A percentile compares a stretch with the other conserved stretches of the same genome.
Conservation (phyloP, 2,113 vertebrate species). For the Hippopotamus amphibius region DNA sequence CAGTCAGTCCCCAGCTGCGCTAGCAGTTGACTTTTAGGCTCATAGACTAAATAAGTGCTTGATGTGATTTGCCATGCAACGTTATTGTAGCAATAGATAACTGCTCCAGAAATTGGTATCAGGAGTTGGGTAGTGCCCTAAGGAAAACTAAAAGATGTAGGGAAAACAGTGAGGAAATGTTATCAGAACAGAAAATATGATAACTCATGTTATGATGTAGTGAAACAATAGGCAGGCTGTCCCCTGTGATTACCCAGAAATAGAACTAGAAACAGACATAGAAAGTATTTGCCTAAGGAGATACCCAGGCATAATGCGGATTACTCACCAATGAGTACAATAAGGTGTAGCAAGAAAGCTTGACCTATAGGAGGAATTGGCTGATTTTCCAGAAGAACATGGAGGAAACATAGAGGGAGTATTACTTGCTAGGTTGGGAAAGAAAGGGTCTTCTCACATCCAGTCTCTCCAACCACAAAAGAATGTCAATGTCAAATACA, state of each 20-base stretch:
- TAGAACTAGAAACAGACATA: neutral
- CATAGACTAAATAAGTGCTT: neutral
- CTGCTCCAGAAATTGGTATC: neutral
- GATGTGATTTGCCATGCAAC: neutral
- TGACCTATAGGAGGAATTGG: neutral
- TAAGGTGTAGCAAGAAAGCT: no score
- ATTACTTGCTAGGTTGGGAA: neutral
- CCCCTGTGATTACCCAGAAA: neutral
- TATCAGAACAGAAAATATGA: neutral
- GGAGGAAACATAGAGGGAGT: neutral
- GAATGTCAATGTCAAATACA: neutral
- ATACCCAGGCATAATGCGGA: neutral
- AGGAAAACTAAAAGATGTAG: neutral
- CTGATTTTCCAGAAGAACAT: neutral
- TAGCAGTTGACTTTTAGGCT: neutral
- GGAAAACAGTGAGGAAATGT: neutral
- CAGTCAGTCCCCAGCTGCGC: neutral
- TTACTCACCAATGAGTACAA: neutral
- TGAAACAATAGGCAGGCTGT: neutral
- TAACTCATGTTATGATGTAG: neutral
- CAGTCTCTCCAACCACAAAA: neutral
- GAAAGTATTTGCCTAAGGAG: neutral
- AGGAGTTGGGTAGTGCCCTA: neutral
- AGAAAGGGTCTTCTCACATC: neutral
- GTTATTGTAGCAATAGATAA: neutral